These are phyloP conservation scores for Anarhynchus alexandrinus DNA, from an alignment of 2,113 vertebrate genomes.

Conservation along the genomic window DNA sequence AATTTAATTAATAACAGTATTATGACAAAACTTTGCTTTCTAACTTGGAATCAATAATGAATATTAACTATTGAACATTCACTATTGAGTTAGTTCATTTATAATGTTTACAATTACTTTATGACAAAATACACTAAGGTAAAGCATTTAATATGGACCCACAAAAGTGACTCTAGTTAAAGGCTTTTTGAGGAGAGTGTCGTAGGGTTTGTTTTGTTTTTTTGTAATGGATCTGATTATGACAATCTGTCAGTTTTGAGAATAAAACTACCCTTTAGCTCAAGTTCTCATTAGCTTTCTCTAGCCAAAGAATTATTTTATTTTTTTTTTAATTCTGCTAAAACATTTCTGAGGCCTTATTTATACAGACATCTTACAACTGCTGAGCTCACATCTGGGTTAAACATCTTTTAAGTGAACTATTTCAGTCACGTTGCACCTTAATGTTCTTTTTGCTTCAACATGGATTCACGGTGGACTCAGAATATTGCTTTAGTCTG, in stretches of 20 bases:
- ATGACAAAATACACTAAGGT: conserved; percentile 1
- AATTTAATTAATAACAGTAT: conserved; percentile 60
- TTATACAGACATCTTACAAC: not conserved
- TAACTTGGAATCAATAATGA: conserved; percentile 47
- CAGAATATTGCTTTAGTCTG: conserved; percentile 19
- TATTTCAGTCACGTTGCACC: not conserved
- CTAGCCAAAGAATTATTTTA: not conserved
- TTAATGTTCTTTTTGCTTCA: not conserved
- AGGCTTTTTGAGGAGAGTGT: not conserved
- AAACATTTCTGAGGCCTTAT: not conserved
- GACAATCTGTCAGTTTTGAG: not conserved
- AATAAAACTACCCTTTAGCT: not conserved
- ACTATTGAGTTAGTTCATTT: not conserved
- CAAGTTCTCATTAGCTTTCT: not conserved
- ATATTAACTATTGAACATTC: conserved; percentile 17
- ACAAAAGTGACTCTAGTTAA: not conserved
- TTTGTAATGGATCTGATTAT: not conserved
- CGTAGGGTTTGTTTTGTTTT: not conserved
- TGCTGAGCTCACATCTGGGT: not conserved
- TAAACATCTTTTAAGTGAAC: not conserved
- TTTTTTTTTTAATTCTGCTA: not conserved
- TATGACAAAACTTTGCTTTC: conserved; percentile 43
- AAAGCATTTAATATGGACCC: not conserved
- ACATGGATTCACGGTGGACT: not conserved
- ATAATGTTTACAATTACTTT: conserved; percentile 2